A percentile compares a stretch with the other conserved stretches of the same genome.
These are phyloP conservation scores for Xerus rutilus DNA, from an alignment of 2,797 vertebrate genomes.

Conservation along the genomic window DNA sequence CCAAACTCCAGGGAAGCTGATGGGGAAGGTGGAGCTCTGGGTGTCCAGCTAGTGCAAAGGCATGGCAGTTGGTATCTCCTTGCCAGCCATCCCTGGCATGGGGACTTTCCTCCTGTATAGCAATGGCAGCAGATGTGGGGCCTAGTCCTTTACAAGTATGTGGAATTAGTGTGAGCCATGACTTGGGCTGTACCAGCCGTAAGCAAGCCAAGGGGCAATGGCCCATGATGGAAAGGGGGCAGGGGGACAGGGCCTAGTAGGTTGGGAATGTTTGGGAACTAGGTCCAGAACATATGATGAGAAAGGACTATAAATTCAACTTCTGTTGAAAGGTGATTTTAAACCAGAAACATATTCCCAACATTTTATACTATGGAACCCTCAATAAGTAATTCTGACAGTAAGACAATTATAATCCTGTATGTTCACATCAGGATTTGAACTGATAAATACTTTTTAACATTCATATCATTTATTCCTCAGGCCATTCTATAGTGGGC, in stretches of 20 bases:
- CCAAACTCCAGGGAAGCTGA: background rate
- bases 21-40: background rate
- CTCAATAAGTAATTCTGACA: background rate
- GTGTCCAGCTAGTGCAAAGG: background rate
- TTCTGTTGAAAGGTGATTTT: background rate
- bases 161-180: background rate
- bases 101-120: background rate
- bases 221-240: background rate
- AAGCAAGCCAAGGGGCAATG: background rate
- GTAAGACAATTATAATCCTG: background rate
- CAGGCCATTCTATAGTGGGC: background rate
- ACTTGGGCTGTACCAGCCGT: background rate
- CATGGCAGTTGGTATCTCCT: background rate
- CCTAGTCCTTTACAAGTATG: background rate
- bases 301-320: background rate
- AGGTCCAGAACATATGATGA: background rate
- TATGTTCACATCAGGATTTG: background rate
- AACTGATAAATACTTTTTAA: background rate
- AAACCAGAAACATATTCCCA: background rate
- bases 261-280: background rate
- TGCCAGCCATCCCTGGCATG: background rate
- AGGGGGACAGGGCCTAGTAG: background rate
- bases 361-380: background rate
- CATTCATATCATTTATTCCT: slow-evolving; percentile 11
- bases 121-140: background rate